Evolutionary conservation across 2,888 invertebrate species (phyloP).

Genomic region (Achlya flavicornis): DNA sequence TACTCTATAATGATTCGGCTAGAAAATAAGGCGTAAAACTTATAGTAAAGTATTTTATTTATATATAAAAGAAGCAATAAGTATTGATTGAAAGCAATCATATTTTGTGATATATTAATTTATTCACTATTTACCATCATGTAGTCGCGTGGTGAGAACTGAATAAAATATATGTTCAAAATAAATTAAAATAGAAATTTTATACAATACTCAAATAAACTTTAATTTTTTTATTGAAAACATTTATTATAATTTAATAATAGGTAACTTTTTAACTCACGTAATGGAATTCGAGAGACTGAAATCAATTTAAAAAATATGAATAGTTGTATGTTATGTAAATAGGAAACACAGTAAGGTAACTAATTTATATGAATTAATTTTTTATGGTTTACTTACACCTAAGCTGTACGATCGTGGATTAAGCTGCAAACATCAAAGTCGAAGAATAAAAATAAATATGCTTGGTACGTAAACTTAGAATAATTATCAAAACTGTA

Average conservation of each 20-base stretch:
- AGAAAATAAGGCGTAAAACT: background rate
- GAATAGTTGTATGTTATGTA: background rate
- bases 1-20: background rate
- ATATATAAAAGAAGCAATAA: too few species aligned
- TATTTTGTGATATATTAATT: too few species aligned
- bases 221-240: background rate
- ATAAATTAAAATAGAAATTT: background rate
- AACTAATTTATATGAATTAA: background rate
- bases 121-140: background rate
- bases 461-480: too few species aligned
- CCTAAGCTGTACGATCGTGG: background rate
- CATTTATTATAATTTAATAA: too few species aligned
- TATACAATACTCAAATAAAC: background rate
- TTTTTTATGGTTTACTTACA: background rate
- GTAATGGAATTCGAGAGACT: slow-evolving; percentile 54
- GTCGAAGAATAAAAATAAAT: too few species aligned
- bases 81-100: too few species aligned
- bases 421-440: background rate
- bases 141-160: background rate
- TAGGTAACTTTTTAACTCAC: slow-evolving; percentile 52
- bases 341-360: background rate
- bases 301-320: slow-evolving; percentile 22
- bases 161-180: background rate
- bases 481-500: too few species aligned
- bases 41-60: too few species aligned